Base-by-base conservation (phyloP, 2,888 invertebrate genomes). In the Acrocera orbiculus region DNA sequence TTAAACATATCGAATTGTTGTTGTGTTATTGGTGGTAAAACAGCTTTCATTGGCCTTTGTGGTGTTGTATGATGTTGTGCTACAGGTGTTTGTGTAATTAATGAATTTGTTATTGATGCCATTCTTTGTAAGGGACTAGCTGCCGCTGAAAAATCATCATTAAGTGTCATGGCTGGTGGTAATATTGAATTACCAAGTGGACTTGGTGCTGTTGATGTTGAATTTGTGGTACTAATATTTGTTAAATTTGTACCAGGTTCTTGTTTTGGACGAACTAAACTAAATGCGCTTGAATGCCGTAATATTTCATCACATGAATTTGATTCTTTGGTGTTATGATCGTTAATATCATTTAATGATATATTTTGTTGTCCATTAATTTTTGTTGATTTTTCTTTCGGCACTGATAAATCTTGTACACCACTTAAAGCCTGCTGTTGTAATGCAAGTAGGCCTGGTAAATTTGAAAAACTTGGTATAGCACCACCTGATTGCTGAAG, bases 1-100 rank as follows among this genome's bases (percentile, higher is more conserved):
- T 93, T 87, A 65, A 92, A 95, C 64, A 89, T 77, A 62, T 98
- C 96, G 61, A 96, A 96, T 56, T 98, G 95, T 51, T 96, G 93
- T 56, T 96, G 96, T 2, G 95, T 95, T 44, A 98, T 93, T 3
- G 96, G 95, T 26, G 95, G 93, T 47, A 96, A 70, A 29, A 96
- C 93, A 19, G 93, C 92, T 64, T 92, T 90, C 50, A 92, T 73
- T 11, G 93, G 92, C 45, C 93, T 68, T 54, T 87, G 87, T 27
- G 76, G 76, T 11, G 78, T 72, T 32, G 77, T 67, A 51, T 86
- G 87, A 54, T 87, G 85, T 8, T 83, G 76, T 44, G 86, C 85
- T 39, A 82, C 73, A 39, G 80, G 76, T 37, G 82, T 82, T 66
- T 86, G 83, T 44, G 87, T 87, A 53, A 93, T 89, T 46, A 95